A percentile compares a stretch with the other conserved stretches of the same genome.
Conservation (phyloP, 2,797 vertebrate species). For the Myotis myotis region DNA sequence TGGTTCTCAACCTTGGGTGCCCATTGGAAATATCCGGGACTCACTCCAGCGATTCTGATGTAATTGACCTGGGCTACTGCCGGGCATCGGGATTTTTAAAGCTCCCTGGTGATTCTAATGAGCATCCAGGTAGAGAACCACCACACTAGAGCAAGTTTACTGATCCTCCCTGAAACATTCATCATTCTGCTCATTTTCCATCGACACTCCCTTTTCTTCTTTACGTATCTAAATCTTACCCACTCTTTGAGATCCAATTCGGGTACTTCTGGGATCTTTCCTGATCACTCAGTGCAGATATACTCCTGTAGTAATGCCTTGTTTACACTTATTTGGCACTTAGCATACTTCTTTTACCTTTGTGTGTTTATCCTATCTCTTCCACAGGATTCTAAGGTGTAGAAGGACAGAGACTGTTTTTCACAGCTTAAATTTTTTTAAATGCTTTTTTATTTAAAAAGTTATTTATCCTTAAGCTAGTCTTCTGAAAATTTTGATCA, state of each 20-base stretch:
- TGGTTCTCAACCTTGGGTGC: not conserved
- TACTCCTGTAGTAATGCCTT: not conserved
- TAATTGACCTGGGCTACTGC: not conserved
- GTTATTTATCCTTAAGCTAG: constrained; percentile 26
- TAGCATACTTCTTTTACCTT: not conserved
- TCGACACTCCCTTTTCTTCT: not conserved
- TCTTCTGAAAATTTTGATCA: not conserved
- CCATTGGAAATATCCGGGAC: not conserved
- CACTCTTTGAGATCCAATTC: not conserved
- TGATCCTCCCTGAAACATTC: not conserved
- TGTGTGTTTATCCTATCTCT: not conserved
- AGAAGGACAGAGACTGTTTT: not conserved
- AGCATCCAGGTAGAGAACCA: not conserved
- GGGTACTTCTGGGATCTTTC: not conserved
- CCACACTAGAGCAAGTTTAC: not conserved
- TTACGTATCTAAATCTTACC: not conserved
- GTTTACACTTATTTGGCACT: not conserved
- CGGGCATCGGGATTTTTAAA: not conserved
- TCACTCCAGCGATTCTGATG: not conserved
- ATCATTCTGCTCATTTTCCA: not conserved
- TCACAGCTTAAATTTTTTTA: not conserved
- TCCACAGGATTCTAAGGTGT: not conserved
- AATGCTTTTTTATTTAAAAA: constrained; percentile 32
- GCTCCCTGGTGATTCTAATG: not conserved
- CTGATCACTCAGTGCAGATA: not conserved